Evolutionary conservation across 2,113 vertebrate species (phyloP).

Genomic region (Pogonocichla stellata): DNA sequence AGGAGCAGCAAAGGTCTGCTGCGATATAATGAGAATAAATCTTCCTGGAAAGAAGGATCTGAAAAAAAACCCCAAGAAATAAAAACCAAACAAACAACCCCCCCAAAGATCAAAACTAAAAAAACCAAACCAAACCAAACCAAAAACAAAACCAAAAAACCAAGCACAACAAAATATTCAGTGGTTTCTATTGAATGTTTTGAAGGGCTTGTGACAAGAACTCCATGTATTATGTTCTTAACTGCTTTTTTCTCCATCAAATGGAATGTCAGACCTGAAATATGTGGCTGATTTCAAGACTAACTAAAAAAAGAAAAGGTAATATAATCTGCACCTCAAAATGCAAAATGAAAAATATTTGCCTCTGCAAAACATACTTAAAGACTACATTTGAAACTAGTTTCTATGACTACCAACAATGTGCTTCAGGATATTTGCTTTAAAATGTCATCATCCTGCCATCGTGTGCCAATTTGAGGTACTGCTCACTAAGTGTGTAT

Average conservation of each 20-base stretch:
- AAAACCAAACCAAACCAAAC: too few relatives aligned
- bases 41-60: neutral
- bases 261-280: neutral
- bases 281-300: neutral
- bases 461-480: constrained; percentile 26
- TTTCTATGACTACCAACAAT: constrained; percentile 7
- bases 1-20: neutral
- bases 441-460: constrained; percentile 48
- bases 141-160: too few relatives aligned
- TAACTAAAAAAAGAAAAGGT: neutral
- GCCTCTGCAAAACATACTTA: neutral
- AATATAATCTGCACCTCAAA: neutral
- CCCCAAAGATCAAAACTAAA: neutral
- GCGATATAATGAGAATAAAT: neutral
- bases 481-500: neutral
- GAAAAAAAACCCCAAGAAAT: neutral
- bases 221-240: neutral
- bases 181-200: neutral
- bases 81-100: accelerated
- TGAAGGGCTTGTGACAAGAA: neutral
- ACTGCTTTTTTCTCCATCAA: neutral
- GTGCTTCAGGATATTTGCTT: neutral
- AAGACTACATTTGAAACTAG: neutral
- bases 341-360: neutral
- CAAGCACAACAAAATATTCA: neutral